Base-by-base conservation (phyloP, 2,888 invertebrate genomes). In the Cheilosia urbana region DNA sequence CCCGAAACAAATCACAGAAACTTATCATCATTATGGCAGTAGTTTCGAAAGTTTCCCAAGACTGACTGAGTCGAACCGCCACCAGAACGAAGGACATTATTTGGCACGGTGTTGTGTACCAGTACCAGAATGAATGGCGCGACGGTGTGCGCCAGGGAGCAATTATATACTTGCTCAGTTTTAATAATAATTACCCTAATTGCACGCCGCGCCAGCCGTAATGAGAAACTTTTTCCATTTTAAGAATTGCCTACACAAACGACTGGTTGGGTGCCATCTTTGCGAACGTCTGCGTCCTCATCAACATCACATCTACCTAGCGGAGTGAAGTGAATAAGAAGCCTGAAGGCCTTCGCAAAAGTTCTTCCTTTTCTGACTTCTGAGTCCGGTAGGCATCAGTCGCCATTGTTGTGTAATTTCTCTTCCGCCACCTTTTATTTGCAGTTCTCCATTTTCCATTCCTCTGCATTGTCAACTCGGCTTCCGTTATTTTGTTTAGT, bases 141-240 rank as follows among this genome's bases (percentile, higher is more conserved):
- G 30, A 34, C 34, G 65, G 58, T 42, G 30, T 30, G 9, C 69
- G 47, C n/a, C 34, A 57, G 17, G 45, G 17, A 17, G 45, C 7
- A n/a, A 60, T 55, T 69, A n/a, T n/a, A n/a, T n/a, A 57, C 72
- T 17, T 57, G 78, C 71, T 79, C 75, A 45, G 69, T 84, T 79
- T 84, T 84, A 79, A 79, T 79, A 84, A 79, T 84, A 84, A 84
- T 84, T 75, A 84, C 62, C 84, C 69, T 80, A 84, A 84, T 84
- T 84, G 79, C 75, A 60, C 75, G 80, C 69, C 24, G 58, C 69
- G 84, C 63, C 73, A 51, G 84, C 60, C 69, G 65, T 79, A 84
- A 75, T 84, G 84, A 75, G 84, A 79, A 84, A 84, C 69, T 84
- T 84, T 82, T 84, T 79, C 75, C 79, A 84, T 84, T 84, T 75